Base-by-base conservation (phyloP, 64 coral and sea anemone genomes). In the Catalaphyllia jardinei region DNA sequence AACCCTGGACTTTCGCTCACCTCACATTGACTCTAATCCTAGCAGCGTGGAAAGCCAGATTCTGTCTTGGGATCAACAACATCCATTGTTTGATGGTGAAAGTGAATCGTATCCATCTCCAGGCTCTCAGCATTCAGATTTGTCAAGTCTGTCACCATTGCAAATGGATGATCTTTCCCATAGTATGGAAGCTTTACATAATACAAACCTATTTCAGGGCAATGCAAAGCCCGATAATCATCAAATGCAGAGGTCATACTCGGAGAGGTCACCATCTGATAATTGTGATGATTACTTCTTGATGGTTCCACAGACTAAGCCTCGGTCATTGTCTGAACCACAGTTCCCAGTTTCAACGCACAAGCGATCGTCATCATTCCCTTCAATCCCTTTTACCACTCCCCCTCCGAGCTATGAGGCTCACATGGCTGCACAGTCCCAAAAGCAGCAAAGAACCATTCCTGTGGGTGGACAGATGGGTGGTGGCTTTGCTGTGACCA, bases 191-290 rank as follows among this genome's bases (percentile, higher is more conserved):
- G 24, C 81, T 28, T 25, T 85, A 52, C 63, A 38, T 27, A 71
- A 29, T 42, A 28, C 31, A 52, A 85, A 71, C 67, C 33, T 85
- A 25, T 85, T 16, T 33, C 81, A 85, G 31, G 81, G 19, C 55
- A 90, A 71, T 72, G 74, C 85, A 49, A 94, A 91, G 46, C 33
- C 82, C 4, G 90, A 94, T 73, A 59, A 78, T 71, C 73, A 92
- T 30, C 88, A 20, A 8, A 93, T 93, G 84, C 95, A 93, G 46
- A 89, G 95, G 16, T 97, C 95, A 1, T 97, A 88, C 52, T 94
- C 95, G 31, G 95, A 97, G 75, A 87, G 75, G 46, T 52, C 87
- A 51, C 55, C 74, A 29, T 52, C 71, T 86, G 94, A 96, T 67
- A 76, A 52, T 69, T 62, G 31, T 82, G 77, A 83, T 79, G 91